phyloP scores from a whole-genome alignment of 2,797 vertebrate species.

The Echiichthys vipera region DNA sequence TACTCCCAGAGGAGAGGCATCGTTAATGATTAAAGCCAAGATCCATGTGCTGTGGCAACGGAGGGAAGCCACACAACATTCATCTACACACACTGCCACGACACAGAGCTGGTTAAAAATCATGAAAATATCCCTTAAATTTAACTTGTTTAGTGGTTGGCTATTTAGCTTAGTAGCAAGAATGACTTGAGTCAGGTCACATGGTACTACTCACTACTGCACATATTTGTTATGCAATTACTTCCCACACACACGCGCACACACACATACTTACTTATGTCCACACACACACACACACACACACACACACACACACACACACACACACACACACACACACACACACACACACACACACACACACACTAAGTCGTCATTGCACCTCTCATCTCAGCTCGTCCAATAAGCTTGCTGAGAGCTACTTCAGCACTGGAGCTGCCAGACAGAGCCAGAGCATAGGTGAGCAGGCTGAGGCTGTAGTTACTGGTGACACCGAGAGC shows the following conservation, averaged over 20 bases:
- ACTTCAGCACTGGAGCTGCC: slow-evolving; percentile 76
- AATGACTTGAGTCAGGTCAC: too few species aligned
- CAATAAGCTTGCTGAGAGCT: slow-evolving; percentile 83
- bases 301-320: neutral
- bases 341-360: slow-evolving; percentile 1
- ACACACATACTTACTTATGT: too few species aligned
- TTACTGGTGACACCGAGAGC: slow-evolving; percentile 84
- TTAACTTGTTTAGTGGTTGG: too few species aligned
- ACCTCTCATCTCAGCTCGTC: slow-evolving; percentile 85
- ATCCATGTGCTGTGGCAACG: too few species aligned
- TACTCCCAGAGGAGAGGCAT: slow-evolving; percentile 50
- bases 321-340: neutral
- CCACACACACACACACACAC: neutral
- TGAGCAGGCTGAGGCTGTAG: slow-evolving; percentile 89
- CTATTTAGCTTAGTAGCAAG: too few species aligned
- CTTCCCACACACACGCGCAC: neutral
- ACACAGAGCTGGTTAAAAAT: too few species aligned
- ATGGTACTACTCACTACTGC: too few species aligned
- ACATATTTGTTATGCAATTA: too few species aligned
- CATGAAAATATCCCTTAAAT: too few species aligned
- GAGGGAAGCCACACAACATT: too few species aligned
- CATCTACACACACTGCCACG: too few species aligned
- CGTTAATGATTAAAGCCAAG: too few species aligned
- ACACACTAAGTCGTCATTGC: neutral
- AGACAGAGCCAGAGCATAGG: slow-evolving; percentile 86